Conservation (phyloP, 1,140 invertebrate species). For the Formica exsecta region DNA sequence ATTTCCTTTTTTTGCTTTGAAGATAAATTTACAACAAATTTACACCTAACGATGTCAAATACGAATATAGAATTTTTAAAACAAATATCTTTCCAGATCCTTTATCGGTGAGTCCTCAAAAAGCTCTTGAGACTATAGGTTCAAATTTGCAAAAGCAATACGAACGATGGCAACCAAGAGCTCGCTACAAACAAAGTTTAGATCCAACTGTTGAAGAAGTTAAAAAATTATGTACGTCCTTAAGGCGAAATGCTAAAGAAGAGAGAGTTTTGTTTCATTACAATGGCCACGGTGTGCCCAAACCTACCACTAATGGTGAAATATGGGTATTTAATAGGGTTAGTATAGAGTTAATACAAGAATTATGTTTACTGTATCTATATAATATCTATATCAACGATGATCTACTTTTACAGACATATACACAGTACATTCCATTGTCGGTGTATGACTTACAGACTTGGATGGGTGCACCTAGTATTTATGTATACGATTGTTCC, state of each 20-base stretch:
- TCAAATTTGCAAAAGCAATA: slow-evolving; percentile 97
- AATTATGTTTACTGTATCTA: neutral
- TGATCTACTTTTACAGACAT: slow-evolving; percentile 89
- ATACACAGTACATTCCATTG: slow-evolving; percentile 99
- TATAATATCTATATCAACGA: neutral
- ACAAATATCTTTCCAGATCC: slow-evolving; percentile 88
- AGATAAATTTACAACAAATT: no score
- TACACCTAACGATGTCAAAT: no score
- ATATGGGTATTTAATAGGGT: slow-evolving; percentile 99
- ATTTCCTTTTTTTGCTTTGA: no score
- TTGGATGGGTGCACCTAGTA: slow-evolving; percentile 99
- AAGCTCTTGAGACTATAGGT: slow-evolving; percentile 97
- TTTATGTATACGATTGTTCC: slow-evolving; percentile 99
- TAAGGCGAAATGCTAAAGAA: slow-evolving; percentile 99
- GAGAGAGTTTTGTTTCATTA: slow-evolving; percentile 99
- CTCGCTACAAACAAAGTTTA: slow-evolving; percentile 97
- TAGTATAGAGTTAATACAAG: slow-evolving; percentile 68
- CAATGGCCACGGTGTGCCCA: slow-evolving; percentile 99
- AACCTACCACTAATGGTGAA: slow-evolving; percentile 99
- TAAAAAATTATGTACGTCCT: slow-evolving; percentile 97
- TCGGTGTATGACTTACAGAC: slow-evolving; percentile 99
- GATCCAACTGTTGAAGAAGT: slow-evolving; percentile 99
- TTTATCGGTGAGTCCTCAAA: slow-evolving; percentile 94
- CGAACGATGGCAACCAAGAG: slow-evolving; percentile 98
- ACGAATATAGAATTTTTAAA: slow-evolving; percentile 32